Base-by-base conservation (phyloP, 1,140 invertebrate species). In the Ceratina japonica region DNA sequence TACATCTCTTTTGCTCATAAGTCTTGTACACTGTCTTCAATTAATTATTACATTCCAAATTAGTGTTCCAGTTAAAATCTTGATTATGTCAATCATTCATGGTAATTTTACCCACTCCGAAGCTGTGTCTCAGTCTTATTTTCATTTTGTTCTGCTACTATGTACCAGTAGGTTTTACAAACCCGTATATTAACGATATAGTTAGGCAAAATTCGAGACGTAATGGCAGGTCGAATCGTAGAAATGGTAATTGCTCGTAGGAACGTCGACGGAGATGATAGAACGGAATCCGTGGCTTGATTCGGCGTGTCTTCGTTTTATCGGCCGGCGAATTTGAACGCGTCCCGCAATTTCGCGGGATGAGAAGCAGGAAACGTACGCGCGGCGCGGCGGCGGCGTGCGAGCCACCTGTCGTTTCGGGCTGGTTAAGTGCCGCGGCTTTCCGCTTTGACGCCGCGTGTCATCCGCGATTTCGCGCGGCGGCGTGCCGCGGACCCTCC, bases 401-500 rank as follows among this genome's bases (percentile, higher is more conserved):
- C 52, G 22, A 63, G 68, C 74, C 83, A 86, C 73, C 72, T 82
- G 84, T 85, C 83, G 76, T 85, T 76, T 52, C 49, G 24, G 62
- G 73, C 59, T 82, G 61, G 83, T 82, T 85, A 85, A 73, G 54
- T 56, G 54, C 54, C 65, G 82, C 76, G 75, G 76, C 86, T 89
- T 89, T 86, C 82, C 87, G 88, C 81, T 87, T 88, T 89, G 84
- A 89, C 84, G 81, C 79, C 83, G 88, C 88, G 87, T 89, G 88
- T 90, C 88, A 91, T 90, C 87, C 83, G 85, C 80, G 86, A 90
- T 89, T 89, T 87, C 83, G 83, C 82, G 89, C 82, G 86, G 89
- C 82, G 86, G 74, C 24, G 24, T 52, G 18, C 66, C 24, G 24
- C 52, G 10, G 18, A 44, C 37, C 37, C 31, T n/a, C 51, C 62